A percentile compares a stretch with the other conserved stretches of the same genome.
Evolutionary conservation across 2,797 vertebrate genomes (phyloP).

Genomic region (Spinibarbus caldwelli): DNA sequence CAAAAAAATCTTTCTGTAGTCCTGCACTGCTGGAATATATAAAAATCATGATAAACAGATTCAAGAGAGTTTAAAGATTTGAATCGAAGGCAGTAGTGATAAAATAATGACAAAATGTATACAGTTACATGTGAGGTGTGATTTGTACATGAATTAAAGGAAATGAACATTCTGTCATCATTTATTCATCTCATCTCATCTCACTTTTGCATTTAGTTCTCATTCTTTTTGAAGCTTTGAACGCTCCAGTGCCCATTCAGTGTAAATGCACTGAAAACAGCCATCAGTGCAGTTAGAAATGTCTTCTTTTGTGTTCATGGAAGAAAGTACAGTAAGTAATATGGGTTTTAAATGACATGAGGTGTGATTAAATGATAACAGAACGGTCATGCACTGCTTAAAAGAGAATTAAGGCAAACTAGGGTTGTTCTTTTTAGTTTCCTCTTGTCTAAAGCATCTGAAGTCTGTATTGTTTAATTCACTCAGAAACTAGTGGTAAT

Average conservation of each 20-base stretch:
- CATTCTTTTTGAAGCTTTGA: background rate
- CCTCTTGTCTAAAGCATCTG: background rate
- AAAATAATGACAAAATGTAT: background rate
- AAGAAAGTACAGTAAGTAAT: background rate
- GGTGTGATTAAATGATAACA: background rate
- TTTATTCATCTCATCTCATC: background rate
- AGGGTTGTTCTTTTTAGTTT: background rate
- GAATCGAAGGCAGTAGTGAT: background rate
- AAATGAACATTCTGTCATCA: background rate
- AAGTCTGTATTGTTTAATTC: constrained; percentile 20
- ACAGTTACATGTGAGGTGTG: background rate
- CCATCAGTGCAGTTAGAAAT: background rate
- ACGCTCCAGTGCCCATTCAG: background rate
- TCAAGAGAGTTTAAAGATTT: background rate
- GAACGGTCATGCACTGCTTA: background rate
- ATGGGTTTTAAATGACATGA: background rate
- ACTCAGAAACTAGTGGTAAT: constrained; percentile 12
- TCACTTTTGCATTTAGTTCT: background rate
- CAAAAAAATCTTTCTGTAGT: background rate
- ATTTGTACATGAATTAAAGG: background rate
- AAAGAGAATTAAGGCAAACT: background rate
- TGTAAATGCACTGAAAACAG: background rate
- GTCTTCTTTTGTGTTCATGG: background rate
- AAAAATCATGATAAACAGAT: background rate
- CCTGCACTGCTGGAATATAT: background rate